These are phyloP conservation scores for Drosophila sp. DNA, from an alignment of 1,140 invertebrate genomes.

Conservation along the genomic window DNA sequence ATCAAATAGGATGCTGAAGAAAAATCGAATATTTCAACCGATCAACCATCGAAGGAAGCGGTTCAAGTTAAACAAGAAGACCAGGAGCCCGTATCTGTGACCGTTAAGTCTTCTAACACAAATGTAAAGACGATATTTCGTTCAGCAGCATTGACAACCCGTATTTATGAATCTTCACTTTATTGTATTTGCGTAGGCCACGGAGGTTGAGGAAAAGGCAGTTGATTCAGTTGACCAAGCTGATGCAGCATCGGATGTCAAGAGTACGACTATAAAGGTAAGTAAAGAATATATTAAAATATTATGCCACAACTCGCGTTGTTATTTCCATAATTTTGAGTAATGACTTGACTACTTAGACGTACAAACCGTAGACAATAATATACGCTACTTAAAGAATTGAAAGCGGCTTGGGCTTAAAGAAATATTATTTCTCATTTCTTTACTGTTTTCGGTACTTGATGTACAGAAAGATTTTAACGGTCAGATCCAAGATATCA, in stretches of 20 bases:
- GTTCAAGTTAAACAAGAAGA: neutral
- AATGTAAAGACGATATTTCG: neutral
- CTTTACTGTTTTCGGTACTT: neutral
- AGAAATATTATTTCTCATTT: neutral
- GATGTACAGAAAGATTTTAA: conserved; percentile 84
- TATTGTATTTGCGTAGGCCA: neutral
- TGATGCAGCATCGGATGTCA: conserved; percentile 20
- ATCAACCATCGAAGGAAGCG: neutral
- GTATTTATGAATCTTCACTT: neutral
- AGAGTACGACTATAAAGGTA: conserved; percentile 23
- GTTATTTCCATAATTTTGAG: too few relatives aligned
- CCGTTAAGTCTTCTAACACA: neutral
- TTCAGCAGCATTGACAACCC: neutral
- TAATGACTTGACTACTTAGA: too few relatives aligned
- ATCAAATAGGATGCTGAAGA: conserved; percentile 1
- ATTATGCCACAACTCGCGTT: too few relatives aligned
- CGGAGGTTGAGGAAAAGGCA: neutral
- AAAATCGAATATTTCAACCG: neutral
- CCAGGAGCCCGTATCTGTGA: neutral
- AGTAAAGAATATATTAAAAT: too few relatives aligned
- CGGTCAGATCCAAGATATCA: conserved; percentile 85
- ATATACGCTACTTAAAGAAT: too few relatives aligned
- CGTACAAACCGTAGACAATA: too few relatives aligned
- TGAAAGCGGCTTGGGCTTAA: neutral
- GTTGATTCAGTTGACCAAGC: neutral